Evolutionary conservation across 2,113 vertebrate species (phyloP).

Genomic region (Vanacampus margaritifer): DNA sequence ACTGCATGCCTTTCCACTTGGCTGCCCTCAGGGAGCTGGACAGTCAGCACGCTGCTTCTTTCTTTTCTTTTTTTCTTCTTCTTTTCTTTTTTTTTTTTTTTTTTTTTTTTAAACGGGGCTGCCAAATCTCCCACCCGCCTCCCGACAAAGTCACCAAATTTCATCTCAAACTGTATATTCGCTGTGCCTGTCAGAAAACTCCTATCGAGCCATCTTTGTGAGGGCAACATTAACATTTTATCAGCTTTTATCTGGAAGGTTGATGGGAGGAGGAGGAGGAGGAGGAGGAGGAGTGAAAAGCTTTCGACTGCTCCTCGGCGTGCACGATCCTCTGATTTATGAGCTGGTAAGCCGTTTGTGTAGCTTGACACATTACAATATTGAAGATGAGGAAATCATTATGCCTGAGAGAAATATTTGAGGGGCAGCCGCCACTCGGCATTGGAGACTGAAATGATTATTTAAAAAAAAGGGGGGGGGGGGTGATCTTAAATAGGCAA

Average conservation of each 20-base stretch:
- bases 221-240: conserved; percentile 24
- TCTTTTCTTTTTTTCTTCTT: too few species aligned
- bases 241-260: conserved; percentile 8
- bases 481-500: neutral
- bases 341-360: conserved; percentile 8
- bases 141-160: conserved; percentile 6
- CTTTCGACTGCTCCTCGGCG: conserved; percentile 5
- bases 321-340: conserved; percentile 8
- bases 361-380: conserved; percentile 11
- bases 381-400: conserved; percentile 25
- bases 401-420: conserved; percentile 29
- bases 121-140: conserved; percentile 32
- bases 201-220: conserved; percentile 17
- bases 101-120: neutral
- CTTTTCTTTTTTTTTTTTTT: too few species aligned
- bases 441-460: conserved; percentile 45
- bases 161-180: conserved; percentile 29
- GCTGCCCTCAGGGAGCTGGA: conserved; percentile 55
- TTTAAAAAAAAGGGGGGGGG: conserved; percentile 33
- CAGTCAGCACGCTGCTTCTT: conserved; percentile 53
- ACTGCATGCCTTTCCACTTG: conserved; percentile 68
- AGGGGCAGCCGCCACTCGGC: conserved; percentile 33
- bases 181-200: conserved; percentile 30
- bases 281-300: neutral
- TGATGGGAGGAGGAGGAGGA: conserved; percentile 6